These are phyloP conservation scores for Anthopleura sola DNA, from an alignment of 64 coral and sea anemone genomes.

Conservation along the genomic window DNA sequence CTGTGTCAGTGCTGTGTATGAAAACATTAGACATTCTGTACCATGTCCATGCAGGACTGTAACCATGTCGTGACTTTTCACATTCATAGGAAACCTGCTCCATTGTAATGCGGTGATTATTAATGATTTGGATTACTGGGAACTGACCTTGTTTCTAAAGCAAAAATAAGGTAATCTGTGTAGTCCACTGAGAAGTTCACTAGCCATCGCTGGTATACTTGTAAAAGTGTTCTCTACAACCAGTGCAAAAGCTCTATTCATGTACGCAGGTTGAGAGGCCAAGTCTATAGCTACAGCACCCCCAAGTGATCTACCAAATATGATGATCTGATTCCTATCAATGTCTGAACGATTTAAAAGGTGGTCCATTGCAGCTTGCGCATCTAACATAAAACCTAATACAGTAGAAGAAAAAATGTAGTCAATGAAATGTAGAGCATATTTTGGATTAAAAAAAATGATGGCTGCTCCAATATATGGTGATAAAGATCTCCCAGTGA, in stretches of 20 bases:
- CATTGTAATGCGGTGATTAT: too few species aligned
- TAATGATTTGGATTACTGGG: too few species aligned
- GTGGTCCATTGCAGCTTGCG: slow-evolving; percentile 84
- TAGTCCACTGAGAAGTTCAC: slow-evolving; percentile 74
- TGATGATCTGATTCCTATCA: slow-evolving; percentile 74
- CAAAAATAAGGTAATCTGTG: slow-evolving; percentile 88
- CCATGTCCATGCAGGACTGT: too few species aligned
- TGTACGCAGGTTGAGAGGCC: slow-evolving; percentile 64
- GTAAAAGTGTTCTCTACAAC: slow-evolving; percentile 97
- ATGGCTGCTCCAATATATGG: too few species aligned
- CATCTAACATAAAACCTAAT: slow-evolving; percentile 78
- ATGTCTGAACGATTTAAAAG: slow-evolving; percentile 84
- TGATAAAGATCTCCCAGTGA: too few species aligned
- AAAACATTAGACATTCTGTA: too few species aligned
- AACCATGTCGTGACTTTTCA: too few species aligned
- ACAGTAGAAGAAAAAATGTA: not conserved
- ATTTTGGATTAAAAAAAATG: too few species aligned
- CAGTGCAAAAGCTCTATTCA: slow-evolving; percentile 85
- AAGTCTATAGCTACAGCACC: slow-evolving; percentile 88
- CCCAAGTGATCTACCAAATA: slow-evolving; percentile 96
- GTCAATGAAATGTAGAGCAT: not conserved
- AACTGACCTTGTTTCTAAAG: slow-evolving; percentile 91
- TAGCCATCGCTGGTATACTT: slow-evolving; percentile 92
- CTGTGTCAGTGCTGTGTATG: too few species aligned
- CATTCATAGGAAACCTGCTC: too few species aligned